A percentile compares a stretch with the other conserved stretches of the same genome.
Evolutionary conservation across 2,888 invertebrate genomes (phyloP).

Genomic region (Dolichopus griseipennis): DNA sequence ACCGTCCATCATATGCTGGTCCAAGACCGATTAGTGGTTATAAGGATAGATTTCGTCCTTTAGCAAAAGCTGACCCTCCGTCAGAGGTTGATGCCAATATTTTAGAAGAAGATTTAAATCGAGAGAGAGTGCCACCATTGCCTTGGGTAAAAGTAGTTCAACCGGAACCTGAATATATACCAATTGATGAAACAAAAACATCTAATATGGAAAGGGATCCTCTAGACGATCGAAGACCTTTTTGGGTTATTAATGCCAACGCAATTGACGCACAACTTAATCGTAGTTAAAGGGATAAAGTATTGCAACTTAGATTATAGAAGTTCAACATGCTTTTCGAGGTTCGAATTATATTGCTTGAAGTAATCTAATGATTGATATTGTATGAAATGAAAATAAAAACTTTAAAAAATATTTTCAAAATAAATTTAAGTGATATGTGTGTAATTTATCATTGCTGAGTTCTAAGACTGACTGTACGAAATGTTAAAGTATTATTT

Average conservation of each 20-base stretch:
- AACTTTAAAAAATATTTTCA: no score
- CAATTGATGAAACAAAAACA: slow-evolving; percentile 11
- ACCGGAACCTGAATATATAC: slow-evolving; percentile 12
- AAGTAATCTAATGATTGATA: no score
- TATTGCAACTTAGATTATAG: no score
- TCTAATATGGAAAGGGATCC: slow-evolving; percentile 8
- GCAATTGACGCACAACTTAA: slow-evolving; percentile 45
- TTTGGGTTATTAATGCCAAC: no score
- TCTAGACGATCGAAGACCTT: no score
- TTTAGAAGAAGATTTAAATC: slow-evolving; percentile 43
- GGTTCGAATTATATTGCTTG: no score
- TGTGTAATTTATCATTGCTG: no score
- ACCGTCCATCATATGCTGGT: slow-evolving; percentile 59
- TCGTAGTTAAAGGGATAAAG: slow-evolving; percentile 57
- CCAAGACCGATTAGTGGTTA: slow-evolving; percentile 51
- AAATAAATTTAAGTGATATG: no score
- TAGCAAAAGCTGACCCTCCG: slow-evolving; percentile 11
- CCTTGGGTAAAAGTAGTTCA: neutral
- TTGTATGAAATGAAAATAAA: no score
- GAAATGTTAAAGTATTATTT: no score
- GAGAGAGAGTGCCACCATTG: slow-evolving; percentile 30
- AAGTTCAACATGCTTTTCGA: no score
- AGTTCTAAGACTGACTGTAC: no score
- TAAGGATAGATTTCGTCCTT: slow-evolving; percentile 45
- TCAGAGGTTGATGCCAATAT: slow-evolving; percentile 45